Base-by-base conservation (phyloP, 2,113 vertebrate genomes). In the Peromyscus leucopus region DNA sequence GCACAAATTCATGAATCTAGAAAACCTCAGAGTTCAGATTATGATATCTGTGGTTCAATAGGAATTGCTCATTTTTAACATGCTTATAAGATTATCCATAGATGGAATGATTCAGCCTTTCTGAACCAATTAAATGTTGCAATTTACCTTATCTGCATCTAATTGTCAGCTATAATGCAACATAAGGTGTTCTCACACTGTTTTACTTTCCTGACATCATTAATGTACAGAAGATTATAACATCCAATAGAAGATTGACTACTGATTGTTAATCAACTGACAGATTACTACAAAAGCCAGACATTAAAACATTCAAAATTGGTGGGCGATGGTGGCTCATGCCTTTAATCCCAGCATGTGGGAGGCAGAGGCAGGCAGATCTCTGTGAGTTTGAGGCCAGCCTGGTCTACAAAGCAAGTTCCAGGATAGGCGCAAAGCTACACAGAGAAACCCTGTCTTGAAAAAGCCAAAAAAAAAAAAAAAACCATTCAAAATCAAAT, bases 71-170 rank as follows among this genome's bases (percentile, higher is more conserved):
- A 46, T 39, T 86, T 96, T 69, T 13, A 88, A 96, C 92, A 89
- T 86, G 42, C 46, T 17, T 89, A 1, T 67, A 89, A 90, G 71
- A 82, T 39, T 84, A 59, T 71, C 2, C 5, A 84, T 61, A 84
- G 13, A 78, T 69, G 36, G 85, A 59, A 42, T 87, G 65, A 57
- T 61, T 65, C 71, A 1, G 6, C 24, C 4, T 69, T n/a, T 71
- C 51, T 36, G 67, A 97, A 90, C 51, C 39, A n/a, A 84, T 24
- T 39, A 4, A 92, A 94, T 19, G 63, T 11, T 65, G 84, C 59
- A 16, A 89, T 93, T 46, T 74, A 79, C 39, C 57, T 87, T 88
- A 48, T 48, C 11, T 72, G 93, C 65, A 95, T 74, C 28, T 80
- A 89, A 59, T 72, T 91, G n/a, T 11, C 55, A 87, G 48, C 10